Evolutionary conservation across 2,797 vertebrate species (phyloP).

Genomic region (Cossypha polioptera): DNA sequence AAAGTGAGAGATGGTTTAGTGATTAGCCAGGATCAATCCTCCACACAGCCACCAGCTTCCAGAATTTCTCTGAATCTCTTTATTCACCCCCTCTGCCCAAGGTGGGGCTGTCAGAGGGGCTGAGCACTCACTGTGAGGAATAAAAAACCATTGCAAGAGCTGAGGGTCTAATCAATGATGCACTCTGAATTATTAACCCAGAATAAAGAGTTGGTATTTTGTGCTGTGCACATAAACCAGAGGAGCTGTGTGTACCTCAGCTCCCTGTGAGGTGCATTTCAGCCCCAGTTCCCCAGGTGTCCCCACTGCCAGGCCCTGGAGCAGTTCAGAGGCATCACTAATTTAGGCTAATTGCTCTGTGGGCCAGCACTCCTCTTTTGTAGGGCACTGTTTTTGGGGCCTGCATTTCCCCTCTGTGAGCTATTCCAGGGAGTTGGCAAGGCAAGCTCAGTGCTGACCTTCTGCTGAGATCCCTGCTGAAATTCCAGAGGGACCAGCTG

Average conservation of each 20-base stretch:
- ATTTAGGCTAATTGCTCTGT: slow-evolving; percentile 29
- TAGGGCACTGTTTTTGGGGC: not conserved
- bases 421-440: not conserved
- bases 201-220: not conserved
- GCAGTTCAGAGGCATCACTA: not conserved
- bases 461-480: not conserved
- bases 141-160: not conserved
- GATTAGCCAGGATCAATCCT: not conserved
- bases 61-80: not conserved
- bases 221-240: not conserved
- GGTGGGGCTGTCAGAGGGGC: not conserved
- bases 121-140: not conserved
- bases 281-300: not conserved
- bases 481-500: not conserved
- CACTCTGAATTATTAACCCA: not conserved
- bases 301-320: not conserved
- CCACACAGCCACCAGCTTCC: not conserved
- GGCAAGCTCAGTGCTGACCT: not conserved
- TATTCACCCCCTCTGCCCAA: not conserved
- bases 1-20: not conserved
- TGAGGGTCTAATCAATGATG: not conserved
- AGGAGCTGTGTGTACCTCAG: not conserved
- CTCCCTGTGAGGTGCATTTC: not conserved
- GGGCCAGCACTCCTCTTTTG: not conserved
- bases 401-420: not conserved